Conservation (phyloP, 2,113 vertebrate genomes). For the Dendropsophus ebraccatus region DNA sequence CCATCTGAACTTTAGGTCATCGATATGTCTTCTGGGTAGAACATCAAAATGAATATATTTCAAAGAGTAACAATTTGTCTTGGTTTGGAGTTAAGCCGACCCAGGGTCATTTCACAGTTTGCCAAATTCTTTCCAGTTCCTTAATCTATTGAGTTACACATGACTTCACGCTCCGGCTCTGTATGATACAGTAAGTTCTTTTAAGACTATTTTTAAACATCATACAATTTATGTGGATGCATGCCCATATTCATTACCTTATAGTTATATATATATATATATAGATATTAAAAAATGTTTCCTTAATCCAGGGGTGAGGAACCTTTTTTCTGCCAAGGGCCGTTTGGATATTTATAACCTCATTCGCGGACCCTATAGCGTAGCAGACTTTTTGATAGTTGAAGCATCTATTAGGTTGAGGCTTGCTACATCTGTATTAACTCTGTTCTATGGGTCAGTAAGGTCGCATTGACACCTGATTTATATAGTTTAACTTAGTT, state of each 20-base stretch:
- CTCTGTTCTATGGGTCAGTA: too few species aligned
- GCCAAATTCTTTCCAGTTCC: conserved; percentile 14
- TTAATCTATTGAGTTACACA: conserved; percentile 20
- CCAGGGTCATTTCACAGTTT: conserved; percentile 45
- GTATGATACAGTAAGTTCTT: not conserved
- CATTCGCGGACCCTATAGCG: too few species aligned
- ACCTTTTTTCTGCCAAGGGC: too few species aligned
- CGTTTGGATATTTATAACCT: too few species aligned
- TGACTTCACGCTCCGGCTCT: not conserved
- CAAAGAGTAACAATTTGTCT: conserved; percentile 42
- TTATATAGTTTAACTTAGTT: too few species aligned
- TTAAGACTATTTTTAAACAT: not conserved
- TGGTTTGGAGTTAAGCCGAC: conserved; percentile 4
- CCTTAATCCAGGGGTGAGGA: not conserved
- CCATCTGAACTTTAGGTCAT: conserved; percentile 29
- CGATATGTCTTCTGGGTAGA: conserved; percentile 30
- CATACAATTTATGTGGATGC: not conserved
- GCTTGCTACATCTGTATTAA: too few species aligned
- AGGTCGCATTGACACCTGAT: too few species aligned
- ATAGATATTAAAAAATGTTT: not conserved
- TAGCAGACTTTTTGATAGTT: too few species aligned
- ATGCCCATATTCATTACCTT: not conserved
- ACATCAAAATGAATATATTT: conserved; percentile 48
- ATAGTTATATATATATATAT: not conserved
- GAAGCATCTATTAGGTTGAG: too few species aligned